These are phyloP conservation scores for Leptopilina clavipes DNA, from an alignment of 1,140 invertebrate genomes.

Conservation along the genomic window DNA sequence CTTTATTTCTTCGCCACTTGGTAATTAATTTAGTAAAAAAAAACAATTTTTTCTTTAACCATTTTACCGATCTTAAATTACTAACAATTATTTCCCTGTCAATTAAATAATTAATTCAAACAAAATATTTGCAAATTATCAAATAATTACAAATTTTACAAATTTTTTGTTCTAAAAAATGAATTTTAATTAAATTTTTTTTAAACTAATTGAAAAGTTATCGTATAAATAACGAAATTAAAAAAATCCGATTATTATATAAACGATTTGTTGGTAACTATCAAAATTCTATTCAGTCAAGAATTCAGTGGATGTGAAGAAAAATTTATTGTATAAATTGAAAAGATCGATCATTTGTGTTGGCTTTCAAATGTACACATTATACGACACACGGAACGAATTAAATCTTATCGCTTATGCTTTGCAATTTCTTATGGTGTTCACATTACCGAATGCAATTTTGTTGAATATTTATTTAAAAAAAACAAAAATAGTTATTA, in stretches of 20 bases:
- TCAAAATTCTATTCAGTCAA: neutral
- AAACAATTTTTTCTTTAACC: too few relatives aligned
- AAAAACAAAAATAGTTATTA: neutral
- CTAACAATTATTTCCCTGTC: too few relatives aligned
- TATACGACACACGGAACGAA: constrained; percentile 11
- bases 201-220: too few relatives aligned
- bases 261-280: neutral
- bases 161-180: too few relatives aligned
- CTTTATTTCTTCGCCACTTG: too few relatives aligned
- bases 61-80: too few relatives aligned
- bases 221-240: neutral
- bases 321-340: constrained; percentile 10
- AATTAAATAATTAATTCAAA: too few relatives aligned
- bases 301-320: neutral
- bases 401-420: constrained; percentile 16
- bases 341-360: neutral
- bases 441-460: constrained; percentile 9
- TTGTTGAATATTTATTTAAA: neutral
- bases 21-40: too few relatives aligned
- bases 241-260: neutral
- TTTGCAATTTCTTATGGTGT: constrained; percentile 12
- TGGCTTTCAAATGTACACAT: neutral
- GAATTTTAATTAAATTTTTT: too few relatives aligned
- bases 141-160: too few relatives aligned
- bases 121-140: too few relatives aligned